Evolutionary conservation across 2,888 invertebrate species (phyloP).

Genomic region (Barypeithes pellucidus): DNA sequence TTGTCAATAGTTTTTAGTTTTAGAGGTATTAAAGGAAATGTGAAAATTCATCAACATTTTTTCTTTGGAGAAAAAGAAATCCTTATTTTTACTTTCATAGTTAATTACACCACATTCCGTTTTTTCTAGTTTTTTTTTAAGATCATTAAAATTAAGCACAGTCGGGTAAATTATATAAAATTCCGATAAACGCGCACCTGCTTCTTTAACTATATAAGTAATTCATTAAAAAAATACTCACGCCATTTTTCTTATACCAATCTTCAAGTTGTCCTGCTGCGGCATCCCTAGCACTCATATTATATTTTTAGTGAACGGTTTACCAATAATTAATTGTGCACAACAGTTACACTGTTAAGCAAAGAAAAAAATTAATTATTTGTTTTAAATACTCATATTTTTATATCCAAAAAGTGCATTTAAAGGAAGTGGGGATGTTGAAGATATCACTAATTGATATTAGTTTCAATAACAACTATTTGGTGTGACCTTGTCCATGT

Average conservation of each 20-base stretch:
- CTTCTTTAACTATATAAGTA: too few species aligned
- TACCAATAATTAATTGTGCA: not conserved
- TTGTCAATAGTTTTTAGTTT: too few species aligned
- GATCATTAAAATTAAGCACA: too few species aligned
- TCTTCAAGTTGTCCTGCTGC: conserved; percentile 54
- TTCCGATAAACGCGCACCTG: too few species aligned
- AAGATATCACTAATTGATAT: conserved; percentile 12
- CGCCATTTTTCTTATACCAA: conserved; percentile 55
- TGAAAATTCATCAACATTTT: too few species aligned
- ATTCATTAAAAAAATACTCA: conserved; percentile 21
- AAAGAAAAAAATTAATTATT: not conserved
- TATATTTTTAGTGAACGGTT: not conserved
- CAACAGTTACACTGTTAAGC: not conserved
- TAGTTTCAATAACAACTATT: conserved; percentile 14
- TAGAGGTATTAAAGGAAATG: too few species aligned
- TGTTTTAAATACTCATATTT: conserved; percentile 1
- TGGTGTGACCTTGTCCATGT: not conserved
- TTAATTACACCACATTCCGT: too few species aligned
- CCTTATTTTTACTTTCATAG: too few species aligned
- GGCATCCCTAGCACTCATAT: conserved; percentile 48
- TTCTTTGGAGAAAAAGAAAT: too few species aligned
- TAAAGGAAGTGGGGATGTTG: conserved; percentile 20
- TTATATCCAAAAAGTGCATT: conserved; percentile 3
- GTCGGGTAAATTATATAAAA: too few species aligned
- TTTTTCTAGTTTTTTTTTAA: too few species aligned